Percentiles rank a stretch among this genome's conserved stretches.
Conservation (phyloP, 2,797 vertebrate genomes). For the Onychomys torridus region DNA sequence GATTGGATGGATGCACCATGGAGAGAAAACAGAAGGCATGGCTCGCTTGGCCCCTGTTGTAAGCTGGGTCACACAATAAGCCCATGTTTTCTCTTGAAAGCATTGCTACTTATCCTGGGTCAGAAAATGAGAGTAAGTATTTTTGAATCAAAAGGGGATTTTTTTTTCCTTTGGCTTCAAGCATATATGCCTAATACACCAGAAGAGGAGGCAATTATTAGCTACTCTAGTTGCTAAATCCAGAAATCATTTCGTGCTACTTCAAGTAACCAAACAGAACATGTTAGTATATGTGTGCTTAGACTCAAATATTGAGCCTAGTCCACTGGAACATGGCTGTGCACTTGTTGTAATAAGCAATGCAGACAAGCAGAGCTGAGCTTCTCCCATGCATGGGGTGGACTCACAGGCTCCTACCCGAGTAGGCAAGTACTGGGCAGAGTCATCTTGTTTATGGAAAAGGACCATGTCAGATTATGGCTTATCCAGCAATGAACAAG, state of each 20-base stretch:
- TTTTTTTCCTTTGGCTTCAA: slow-evolving; percentile 15
- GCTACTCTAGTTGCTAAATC: neutral
- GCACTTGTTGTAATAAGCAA: neutral
- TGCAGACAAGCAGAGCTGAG: neutral
- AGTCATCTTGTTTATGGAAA: slow-evolving; percentile 1
- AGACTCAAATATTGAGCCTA: neutral
- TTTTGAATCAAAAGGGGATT: neutral
- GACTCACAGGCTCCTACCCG: neutral
- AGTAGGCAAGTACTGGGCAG: neutral
- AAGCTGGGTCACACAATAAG: neutral
- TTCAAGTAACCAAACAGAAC: slow-evolving; percentile 28
- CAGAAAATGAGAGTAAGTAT: neutral
- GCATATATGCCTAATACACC: neutral
- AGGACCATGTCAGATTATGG: neutral
- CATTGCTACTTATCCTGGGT: neutral
- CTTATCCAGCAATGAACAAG: neutral
- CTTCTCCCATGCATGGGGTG: neutral
- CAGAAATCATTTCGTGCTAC: slow-evolving; percentile 33
- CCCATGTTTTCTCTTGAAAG: neutral
- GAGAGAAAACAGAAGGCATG: neutral
- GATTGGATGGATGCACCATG: neutral
- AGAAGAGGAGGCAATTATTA: neutral
- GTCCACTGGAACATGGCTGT: neutral
- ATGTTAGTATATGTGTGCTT: neutral
- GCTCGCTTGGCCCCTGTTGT: neutral